Evolutionary conservation across 37 sponge, comb jelly and placozoan genomes (phyloP).

Genomic region (Cladorhizidae sp.): DNA sequence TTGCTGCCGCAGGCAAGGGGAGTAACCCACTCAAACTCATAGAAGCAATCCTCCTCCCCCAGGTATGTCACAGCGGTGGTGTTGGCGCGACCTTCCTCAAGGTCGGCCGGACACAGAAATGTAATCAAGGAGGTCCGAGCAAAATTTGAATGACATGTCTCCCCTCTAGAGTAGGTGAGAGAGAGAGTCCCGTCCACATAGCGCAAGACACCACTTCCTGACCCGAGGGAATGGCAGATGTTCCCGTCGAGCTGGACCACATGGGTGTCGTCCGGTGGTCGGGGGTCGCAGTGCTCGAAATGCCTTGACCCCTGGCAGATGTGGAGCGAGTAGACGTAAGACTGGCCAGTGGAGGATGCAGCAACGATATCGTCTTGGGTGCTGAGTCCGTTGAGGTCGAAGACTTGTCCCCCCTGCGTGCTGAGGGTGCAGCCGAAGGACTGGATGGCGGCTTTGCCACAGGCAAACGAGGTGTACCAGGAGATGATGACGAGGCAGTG

Average conservation of each 20-base stretch:
- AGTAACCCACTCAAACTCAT: constrained; percentile 77
- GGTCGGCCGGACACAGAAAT: constrained; percentile 51
- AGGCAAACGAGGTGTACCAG: constrained; percentile 61
- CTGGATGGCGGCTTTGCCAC: constrained; percentile 36
- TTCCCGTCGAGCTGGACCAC: constrained; percentile 25
- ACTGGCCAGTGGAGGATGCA: not conserved
- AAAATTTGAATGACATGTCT: constrained; percentile 54
- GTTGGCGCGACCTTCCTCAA: not conserved
- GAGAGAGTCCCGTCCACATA: constrained; percentile 63
- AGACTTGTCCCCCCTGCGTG: constrained; percentile 8
- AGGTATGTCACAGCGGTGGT: constrained; percentile 23
- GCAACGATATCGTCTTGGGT: not conserved
- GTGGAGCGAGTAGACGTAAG: constrained; percentile 23
- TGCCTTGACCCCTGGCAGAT: constrained; percentile 30
- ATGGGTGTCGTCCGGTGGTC: not conserved
- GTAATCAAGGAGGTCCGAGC: constrained; percentile 60
- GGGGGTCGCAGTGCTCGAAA: constrained; percentile 10
- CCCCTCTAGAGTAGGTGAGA: constrained; percentile 51
- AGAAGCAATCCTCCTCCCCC: constrained; percentile 63
- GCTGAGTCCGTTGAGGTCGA: constrained; percentile 41
- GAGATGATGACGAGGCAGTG: constrained; percentile 39
- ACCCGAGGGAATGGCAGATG: constrained; percentile 46
- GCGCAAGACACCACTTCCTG: constrained; percentile 27
- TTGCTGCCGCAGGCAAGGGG: constrained; percentile 45
- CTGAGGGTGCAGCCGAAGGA: constrained; percentile 30